Evolutionary conservation across 2,888 invertebrate genomes (phyloP).

Genomic region (Hoplodrina ambigua): DNA sequence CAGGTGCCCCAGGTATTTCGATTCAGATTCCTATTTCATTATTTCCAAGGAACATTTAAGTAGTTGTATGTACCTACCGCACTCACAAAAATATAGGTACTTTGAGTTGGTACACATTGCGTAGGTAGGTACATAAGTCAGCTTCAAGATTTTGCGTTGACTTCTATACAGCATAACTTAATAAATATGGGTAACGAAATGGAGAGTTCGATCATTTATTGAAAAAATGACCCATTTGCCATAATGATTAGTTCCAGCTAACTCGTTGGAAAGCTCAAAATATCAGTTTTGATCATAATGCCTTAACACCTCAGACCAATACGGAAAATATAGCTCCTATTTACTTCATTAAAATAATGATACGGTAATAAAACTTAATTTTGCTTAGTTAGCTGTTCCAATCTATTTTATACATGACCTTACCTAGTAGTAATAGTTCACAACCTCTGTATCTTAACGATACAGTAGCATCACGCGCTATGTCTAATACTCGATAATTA

Average conservation of each 20-base stretch:
- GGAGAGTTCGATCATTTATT: background rate
- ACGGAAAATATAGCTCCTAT: too few species aligned
- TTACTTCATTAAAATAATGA: constrained; percentile 3
- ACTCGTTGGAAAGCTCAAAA: too few species aligned
- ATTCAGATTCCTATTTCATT: too few species aligned
- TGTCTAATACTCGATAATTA: constrained; percentile 11
- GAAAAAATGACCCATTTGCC: background rate
- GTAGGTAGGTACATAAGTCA: background rate
- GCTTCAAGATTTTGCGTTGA: constrained; percentile 16
- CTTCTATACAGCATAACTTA: constrained; percentile 30
- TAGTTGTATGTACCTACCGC: background rate
- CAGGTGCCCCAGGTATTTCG: too few species aligned
- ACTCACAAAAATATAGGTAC: constrained; percentile 1
- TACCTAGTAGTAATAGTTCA: constrained; percentile 42
- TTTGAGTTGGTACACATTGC: constrained; percentile 5
- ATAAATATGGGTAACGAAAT: constrained; percentile 27
- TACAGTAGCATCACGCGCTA: constrained; percentile 24
- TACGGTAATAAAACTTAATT: background rate
- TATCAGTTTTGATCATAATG: too few species aligned
- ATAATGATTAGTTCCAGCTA: background rate
- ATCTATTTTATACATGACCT: constrained; percentile 34
- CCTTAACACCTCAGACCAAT: too few species aligned
- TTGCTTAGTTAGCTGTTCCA: constrained; percentile 26
- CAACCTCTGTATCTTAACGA: constrained; percentile 42
- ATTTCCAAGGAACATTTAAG: too few species aligned